phyloP scores from a whole-genome alignment of 2,113 vertebrate species.

The Saguinus imperator region DNA sequence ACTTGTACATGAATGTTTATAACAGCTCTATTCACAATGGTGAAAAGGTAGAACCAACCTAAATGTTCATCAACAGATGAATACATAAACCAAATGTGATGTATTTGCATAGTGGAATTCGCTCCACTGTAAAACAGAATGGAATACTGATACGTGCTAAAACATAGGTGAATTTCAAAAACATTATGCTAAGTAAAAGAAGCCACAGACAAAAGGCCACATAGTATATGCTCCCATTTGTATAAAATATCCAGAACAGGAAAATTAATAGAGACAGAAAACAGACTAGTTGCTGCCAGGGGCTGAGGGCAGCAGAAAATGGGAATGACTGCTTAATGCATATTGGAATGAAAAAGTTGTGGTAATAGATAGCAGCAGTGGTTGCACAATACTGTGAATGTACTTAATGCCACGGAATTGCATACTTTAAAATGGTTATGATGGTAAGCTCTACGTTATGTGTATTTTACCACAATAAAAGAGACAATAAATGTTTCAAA shows the following conservation, averaged over 20 bases:
- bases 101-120: fast-evolving
- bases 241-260: background rate
- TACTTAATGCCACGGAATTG: background rate
- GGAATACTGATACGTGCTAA: background rate
- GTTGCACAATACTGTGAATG: no score
- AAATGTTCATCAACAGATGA: background rate
- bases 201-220: background rate
- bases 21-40: background rate
- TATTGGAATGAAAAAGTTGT: background rate
- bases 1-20: background rate
- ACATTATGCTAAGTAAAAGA: background rate
- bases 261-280: background rate
- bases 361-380: background rate
- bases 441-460: background rate
- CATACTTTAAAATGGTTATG: background rate
- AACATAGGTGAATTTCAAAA: background rate
- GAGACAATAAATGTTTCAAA: background rate
- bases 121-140: background rate
- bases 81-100: background rate
- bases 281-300: background rate
- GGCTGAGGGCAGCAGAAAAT: background rate
- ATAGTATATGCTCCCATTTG: no score
- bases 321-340: background rate
- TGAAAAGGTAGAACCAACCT: background rate
- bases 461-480: background rate